Percentiles rank a stretch among this genome's conserved stretches.
Evolutionary conservation across 2,113 vertebrate species (phyloP).

Genomic region (Numenius arquata): DNA sequence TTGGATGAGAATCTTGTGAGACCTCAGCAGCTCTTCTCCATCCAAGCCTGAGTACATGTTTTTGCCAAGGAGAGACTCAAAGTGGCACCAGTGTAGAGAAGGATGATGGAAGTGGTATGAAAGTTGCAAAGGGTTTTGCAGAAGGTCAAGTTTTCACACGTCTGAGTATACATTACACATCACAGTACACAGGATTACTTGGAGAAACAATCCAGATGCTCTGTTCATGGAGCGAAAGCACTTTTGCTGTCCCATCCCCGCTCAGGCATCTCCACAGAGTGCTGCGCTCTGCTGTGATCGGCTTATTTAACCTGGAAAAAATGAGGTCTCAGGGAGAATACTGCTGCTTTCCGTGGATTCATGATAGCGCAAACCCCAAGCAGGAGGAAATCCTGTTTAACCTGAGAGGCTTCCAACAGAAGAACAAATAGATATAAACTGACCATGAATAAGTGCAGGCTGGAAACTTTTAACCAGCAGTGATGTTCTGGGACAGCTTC

Average conservation of each 20-base stretch:
- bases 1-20: neutral
- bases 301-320: neutral
- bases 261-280: neutral
- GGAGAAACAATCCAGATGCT: neutral
- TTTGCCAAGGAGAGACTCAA: neutral
- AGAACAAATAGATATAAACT: neutral
- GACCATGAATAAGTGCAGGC: neutral
- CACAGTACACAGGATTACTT: neutral
- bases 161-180: neutral
- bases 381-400: neutral
- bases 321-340: neutral
- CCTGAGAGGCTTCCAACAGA: neutral
- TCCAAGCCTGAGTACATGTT: neutral
- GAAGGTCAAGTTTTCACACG: neutral
- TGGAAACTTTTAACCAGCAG: neutral
- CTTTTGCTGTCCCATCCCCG: neutral
- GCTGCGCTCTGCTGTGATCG: accelerated
- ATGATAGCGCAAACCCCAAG: neutral
- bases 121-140: neutral
- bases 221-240: neutral
- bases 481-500: neutral
- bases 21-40: neutral
- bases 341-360: neutral
- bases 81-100: neutral
- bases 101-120: neutral